A percentile compares a stretch with the other conserved stretches of the same genome.
Conservation (phyloP, 2,888 invertebrate genomes). For the Tuberolachnus salignus region DNA sequence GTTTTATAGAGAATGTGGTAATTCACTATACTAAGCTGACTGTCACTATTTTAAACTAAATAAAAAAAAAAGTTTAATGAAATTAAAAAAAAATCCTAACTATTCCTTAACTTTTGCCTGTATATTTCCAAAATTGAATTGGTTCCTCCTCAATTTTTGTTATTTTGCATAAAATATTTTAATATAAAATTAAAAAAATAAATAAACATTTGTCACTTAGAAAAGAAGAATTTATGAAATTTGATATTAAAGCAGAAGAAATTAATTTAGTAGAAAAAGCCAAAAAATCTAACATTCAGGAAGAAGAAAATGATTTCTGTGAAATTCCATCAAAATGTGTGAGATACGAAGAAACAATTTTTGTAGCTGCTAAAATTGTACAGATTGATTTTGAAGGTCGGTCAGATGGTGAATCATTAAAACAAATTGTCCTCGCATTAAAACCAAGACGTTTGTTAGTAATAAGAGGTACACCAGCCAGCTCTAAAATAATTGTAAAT, state of each 20-base stretch:
- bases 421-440: conserved; percentile 80
- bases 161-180: no score
- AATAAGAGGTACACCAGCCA: conserved; percentile 75
- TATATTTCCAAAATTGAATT: no score
- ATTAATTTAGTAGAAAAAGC: neutral
- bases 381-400: conserved; percentile 98
- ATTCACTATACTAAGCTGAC: no score
- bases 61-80: no score
- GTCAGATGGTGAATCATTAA: conserved; percentile 81
- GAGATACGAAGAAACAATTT: conserved; percentile 73
- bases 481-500: conserved; percentile 72
- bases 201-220: conserved; percentile 5
- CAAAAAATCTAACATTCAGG: neutral
- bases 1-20: no score
- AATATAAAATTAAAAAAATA: no score
- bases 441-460: conserved; percentile 82
- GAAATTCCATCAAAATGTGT: conserved; percentile 93
- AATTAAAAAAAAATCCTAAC: no score
- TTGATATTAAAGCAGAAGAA: conserved; percentile 1
- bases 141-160: no score
- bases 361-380: conserved; percentile 83
- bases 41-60: no score
- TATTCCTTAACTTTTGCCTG: no score
- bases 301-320: conserved; percentile 65
- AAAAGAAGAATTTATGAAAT: conserved; percentile 40